Conservation (phyloP, 2,797 vertebrate species). For the Neosalanx taihuensis region DNA sequence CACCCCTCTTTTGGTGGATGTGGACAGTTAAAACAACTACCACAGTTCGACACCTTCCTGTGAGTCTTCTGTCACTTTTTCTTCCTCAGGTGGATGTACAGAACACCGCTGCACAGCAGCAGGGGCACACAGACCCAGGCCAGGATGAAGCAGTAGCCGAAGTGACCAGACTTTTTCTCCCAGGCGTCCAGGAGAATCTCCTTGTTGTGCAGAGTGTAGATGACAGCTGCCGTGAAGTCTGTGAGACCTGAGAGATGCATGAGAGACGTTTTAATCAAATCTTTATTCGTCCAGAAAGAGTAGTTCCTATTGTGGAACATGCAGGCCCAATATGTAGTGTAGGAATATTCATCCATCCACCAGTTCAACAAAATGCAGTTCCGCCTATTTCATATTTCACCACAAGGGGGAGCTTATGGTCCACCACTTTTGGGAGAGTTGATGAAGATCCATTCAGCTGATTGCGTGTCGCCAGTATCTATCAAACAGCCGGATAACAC, state of each 20-base stretch:
- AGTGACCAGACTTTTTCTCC: conserved; percentile 69
- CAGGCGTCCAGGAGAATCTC: conserved; percentile 70
- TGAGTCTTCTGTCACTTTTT: conserved; percentile 67
- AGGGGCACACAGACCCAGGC: conserved; percentile 85
- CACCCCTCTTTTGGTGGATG: background rate
- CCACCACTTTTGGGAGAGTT: background rate
- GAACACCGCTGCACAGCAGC: conserved; percentile 76
- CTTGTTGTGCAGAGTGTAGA: conserved; percentile 79
- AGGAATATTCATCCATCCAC: too few relatives aligned
- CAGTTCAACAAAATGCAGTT: background rate
- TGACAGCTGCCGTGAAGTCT: conserved; percentile 79
- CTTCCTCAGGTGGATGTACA: conserved; percentile 86
- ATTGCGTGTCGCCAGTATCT: background rate
- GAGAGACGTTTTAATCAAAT: background rate
- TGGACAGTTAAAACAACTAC: background rate
- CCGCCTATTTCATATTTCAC: background rate
- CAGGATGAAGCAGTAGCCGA: conserved; percentile 84
- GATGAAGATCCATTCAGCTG: background rate
- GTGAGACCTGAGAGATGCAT: conserved; percentile 69
- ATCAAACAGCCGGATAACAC: background rate
- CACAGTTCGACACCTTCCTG: background rate
- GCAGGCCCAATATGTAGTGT: too few relatives aligned
- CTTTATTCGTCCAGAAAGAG: background rate
- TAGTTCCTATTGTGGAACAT: too few relatives aligned
- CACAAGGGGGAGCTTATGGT: background rate